These are phyloP conservation scores for Esox masquinongy DNA, from an alignment of 2,797 vertebrate genomes.

Conservation along the genomic window DNA sequence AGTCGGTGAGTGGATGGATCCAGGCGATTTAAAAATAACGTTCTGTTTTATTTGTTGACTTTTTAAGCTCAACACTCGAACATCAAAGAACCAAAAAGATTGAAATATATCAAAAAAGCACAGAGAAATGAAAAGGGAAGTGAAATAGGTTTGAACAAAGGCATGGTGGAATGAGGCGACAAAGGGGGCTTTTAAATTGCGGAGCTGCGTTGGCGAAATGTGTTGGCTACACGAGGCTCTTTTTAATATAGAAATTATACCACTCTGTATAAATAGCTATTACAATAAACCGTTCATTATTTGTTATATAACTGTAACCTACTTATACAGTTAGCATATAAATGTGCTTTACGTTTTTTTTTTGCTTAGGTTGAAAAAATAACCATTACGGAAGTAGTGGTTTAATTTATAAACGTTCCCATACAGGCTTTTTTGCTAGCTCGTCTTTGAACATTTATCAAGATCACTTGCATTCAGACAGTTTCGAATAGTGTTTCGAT, in stretches of 20 bases:
- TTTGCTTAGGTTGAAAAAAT: slow-evolving; percentile 18
- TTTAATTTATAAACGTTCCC: background rate
- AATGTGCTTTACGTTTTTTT: slow-evolving; percentile 17
- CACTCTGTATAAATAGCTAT: background rate
- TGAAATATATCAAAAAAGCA: background rate
- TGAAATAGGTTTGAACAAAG: slow-evolving; percentile 73
- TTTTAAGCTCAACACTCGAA: too few relatives aligned
- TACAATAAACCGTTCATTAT: background rate
- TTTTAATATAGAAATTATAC: background rate
- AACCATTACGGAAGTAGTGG: slow-evolving; percentile 47
- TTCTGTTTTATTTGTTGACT: slow-evolving; percentile 11
- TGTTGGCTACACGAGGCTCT: slow-evolving; percentile 17
- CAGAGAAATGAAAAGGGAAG: slow-evolving; percentile 28
- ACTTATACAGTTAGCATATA: background rate
- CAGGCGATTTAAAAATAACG: slow-evolving; percentile 29
- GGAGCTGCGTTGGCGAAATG: slow-evolving; percentile 55
- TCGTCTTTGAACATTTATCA: background rate
- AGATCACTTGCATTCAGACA: background rate
- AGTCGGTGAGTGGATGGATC: slow-evolving; percentile 87
- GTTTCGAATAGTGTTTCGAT: background rate
- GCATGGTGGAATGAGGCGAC: slow-evolving; percentile 57
- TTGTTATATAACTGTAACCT: background rate
- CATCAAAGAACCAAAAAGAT: background rate
- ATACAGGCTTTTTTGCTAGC: background rate
- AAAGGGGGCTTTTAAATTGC: slow-evolving; percentile 74